Percentiles rank a stretch among this genome's conserved stretches.
Evolutionary conservation across 2,888 invertebrate genomes (phyloP).

Genomic region (Tenthredo mesomela): DNA sequence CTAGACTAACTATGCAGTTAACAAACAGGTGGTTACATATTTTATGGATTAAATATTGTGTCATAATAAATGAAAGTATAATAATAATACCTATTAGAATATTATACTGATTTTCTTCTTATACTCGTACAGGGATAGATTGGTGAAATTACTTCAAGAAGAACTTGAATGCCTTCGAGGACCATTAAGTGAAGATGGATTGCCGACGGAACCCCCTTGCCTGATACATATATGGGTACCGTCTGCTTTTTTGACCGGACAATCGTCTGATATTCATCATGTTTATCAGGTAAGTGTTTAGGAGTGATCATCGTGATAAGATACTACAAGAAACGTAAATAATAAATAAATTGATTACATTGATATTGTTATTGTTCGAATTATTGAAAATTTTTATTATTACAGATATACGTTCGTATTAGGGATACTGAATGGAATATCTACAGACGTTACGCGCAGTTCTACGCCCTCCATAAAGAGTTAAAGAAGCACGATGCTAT

Average conservation of each 20-base stretch:
- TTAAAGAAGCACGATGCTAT: slow-evolving; percentile 91
- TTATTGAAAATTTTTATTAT: slow-evolving; percentile 56
- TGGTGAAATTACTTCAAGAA: slow-evolving; percentile 81
- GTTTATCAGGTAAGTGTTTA: slow-evolving; percentile 88
- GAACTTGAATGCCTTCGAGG: slow-evolving; percentile 85
- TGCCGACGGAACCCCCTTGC: slow-evolving; percentile 74
- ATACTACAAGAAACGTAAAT: not conserved
- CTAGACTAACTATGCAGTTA: slow-evolving; percentile 87
- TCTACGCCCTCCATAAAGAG: slow-evolving; percentile 91
- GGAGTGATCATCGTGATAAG: not conserved
- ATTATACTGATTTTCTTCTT: not conserved
- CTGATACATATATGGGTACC: slow-evolving; percentile 93
- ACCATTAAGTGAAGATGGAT: slow-evolving; percentile 80
- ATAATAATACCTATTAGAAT: not conserved
- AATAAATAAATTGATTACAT: not conserved
- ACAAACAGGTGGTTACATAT: slow-evolving; percentile 75
- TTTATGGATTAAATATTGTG: not conserved
- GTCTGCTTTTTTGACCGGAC: slow-evolving; percentile 89
- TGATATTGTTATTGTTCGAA: not conserved
- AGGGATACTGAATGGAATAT: slow-evolving; percentile 96
- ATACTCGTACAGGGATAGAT: slow-evolving; percentile 79
- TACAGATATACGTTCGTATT: slow-evolving; percentile 89
- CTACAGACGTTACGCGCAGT: slow-evolving; percentile 96
- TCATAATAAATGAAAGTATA: not conserved
- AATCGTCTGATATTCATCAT: slow-evolving; percentile 88